phyloP scores from a whole-genome alignment of 2,888 invertebrate genomes.

The Drosophila engyochracea region DNA sequence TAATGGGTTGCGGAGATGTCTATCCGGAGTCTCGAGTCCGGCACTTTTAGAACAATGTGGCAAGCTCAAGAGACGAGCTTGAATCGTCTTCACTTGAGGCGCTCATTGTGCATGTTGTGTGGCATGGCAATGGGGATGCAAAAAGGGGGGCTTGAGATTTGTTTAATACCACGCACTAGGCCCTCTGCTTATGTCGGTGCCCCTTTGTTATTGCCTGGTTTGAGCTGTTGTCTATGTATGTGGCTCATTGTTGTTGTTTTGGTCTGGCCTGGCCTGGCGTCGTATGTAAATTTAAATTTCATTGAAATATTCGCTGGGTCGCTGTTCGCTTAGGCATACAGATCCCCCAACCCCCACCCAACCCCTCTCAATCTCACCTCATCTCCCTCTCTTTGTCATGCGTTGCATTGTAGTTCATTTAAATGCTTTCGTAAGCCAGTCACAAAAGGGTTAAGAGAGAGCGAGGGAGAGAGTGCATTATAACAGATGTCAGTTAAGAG shows the following conservation, averaged over 20 bases:
- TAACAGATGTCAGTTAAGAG: constrained; percentile 45
- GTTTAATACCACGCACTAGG: constrained; percentile 69
- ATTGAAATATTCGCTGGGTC: constrained; percentile 53
- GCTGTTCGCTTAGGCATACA: constrained; percentile 48
- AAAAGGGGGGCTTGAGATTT: constrained; percentile 29
- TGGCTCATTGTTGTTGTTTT: constrained; percentile 35
- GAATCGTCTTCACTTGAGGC: constrained; percentile 65
- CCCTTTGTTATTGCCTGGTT: constrained; percentile 65
- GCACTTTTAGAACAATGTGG: constrained; percentile 62
- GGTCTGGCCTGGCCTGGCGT: constrained; percentile 33
- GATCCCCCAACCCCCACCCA: constrained; percentile 25
- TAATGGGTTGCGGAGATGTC: constrained; percentile 48
- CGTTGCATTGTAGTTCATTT: constrained; percentile 63
- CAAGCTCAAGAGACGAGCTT: constrained; percentile 45
- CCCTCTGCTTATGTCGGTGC: constrained; percentile 51
- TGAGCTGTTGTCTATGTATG: constrained; percentile 34
- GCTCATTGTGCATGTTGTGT: constrained; percentile 70
- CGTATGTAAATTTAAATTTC: constrained; percentile 69
- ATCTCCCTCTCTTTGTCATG: background rate
- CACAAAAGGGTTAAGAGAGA: constrained; percentile 54
- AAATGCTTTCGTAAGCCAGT: constrained; percentile 70
- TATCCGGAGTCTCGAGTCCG: constrained; percentile 33
- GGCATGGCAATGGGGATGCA: background rate
- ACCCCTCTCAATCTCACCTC: background rate
- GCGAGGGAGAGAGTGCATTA: background rate